Percentiles rank a stretch among this genome's conserved stretches.
phyloP scores from a whole-genome alignment of 2,797 vertebrate species.

The Fratercula arctica region DNA sequence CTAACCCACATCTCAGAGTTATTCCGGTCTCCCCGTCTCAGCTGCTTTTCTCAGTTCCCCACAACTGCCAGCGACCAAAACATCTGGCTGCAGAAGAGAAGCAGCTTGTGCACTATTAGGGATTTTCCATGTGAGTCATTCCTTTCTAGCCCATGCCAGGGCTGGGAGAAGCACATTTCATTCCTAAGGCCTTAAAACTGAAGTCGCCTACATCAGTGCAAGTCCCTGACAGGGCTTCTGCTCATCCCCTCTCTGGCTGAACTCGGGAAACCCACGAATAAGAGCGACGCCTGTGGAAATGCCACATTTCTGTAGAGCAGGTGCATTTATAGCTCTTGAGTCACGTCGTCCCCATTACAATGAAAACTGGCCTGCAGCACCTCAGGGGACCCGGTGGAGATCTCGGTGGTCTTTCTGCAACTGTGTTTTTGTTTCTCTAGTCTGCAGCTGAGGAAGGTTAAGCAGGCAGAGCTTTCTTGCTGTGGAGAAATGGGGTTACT shows the following conservation, averaged over 20 bases:
- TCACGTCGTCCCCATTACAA: background rate
- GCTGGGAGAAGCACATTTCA: background rate
- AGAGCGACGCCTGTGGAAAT: background rate
- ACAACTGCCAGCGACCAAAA: background rate
- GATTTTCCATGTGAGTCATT: background rate
- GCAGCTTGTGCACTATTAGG: background rate
- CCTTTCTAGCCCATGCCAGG: background rate
- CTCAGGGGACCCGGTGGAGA: background rate
- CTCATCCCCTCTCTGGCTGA: background rate
- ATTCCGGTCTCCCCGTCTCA: background rate
- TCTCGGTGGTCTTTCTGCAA: background rate
- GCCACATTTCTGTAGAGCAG: background rate
- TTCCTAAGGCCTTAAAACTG: background rate
- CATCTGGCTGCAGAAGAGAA: background rate
- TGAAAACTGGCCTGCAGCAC: background rate
- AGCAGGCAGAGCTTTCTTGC: background rate
- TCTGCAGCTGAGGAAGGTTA: background rate
- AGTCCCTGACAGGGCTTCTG: background rate
- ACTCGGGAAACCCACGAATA: background rate
- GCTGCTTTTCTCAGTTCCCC: slow-evolving; percentile 34
- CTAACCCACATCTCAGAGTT: background rate
- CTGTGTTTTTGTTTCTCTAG: background rate
- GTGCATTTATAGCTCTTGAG: background rate
- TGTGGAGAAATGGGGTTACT: accelerated
- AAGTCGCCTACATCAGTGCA: background rate